Conservation (phyloP, 1,140 invertebrate species). For the Chrysoperla carnea region DNA sequence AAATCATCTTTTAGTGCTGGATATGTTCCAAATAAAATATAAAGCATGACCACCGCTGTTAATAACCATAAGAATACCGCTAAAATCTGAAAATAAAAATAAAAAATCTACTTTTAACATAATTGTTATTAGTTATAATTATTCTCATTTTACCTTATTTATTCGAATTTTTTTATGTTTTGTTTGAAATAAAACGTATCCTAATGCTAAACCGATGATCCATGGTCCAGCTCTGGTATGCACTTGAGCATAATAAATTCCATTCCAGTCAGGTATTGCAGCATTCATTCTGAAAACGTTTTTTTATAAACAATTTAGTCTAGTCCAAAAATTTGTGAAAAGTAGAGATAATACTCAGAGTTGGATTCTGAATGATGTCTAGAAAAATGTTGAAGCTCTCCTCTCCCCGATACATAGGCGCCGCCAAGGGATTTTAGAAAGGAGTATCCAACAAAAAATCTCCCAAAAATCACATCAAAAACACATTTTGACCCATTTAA, state of each 20-base stretch:
- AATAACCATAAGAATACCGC: neutral
- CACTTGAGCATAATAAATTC: slow-evolving; percentile 3
- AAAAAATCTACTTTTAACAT: neutral
- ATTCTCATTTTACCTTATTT: neutral
- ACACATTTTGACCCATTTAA: too few species aligned
- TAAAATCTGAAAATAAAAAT: neutral
- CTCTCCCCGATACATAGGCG: too few species aligned
- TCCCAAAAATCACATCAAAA: too few species aligned
- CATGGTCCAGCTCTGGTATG: slow-evolving; percentile 12
- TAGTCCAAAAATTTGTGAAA: too few species aligned
- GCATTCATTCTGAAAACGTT: slow-evolving; percentile 3
- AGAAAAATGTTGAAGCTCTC: too few species aligned
- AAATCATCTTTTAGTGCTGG: slow-evolving; percentile 6
- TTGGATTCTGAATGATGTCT: too few species aligned
- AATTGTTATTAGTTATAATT: neutral
- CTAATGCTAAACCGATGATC: slow-evolving; percentile 14
- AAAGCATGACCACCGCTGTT: neutral
- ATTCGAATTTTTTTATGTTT: slow-evolving; percentile 1
- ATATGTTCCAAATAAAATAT: slow-evolving; percentile 5
- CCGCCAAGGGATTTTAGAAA: too few species aligned
- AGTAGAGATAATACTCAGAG: too few species aligned
- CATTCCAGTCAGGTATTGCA: neutral
- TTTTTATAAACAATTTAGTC: too few species aligned
- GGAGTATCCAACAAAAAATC: too few species aligned
- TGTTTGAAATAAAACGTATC: slow-evolving; percentile 10